Base-by-base conservation (phyloP, 1,140 invertebrate genomes). In the Microplitis mediator region DNA sequence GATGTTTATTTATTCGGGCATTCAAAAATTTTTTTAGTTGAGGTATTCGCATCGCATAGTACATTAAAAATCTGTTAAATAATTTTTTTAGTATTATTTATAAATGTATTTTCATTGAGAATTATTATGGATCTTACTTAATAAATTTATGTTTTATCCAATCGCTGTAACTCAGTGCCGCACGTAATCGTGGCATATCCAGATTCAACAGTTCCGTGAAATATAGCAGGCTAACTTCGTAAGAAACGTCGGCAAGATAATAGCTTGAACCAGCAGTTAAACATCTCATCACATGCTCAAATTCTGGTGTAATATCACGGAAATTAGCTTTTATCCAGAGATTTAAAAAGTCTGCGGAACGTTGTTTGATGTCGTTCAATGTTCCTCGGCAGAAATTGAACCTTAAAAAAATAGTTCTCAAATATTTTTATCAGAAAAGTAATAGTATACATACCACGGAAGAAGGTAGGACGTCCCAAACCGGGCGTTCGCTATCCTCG, bases 361-460 rank as follows among this genome's bases (percentile, higher is more conserved):
- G 77, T 51, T 79, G 60, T 60, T 77, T 75, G 1, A 88, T 80
- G 34, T 88, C 85, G 16, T 83, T 76, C 35, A 89, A 75, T 34
- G 75, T 83, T 0, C 88, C 89, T 0, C 80, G 78, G 75, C 90
- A 91, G 34, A 91, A 86, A 75, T 92, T 92, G 73, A 86, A 90
- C 5, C 87, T 83, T 23, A 23, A 23, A 23, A 23, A 23, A 23
- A 23, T 23, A 23, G 23, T 23, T 23, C 23, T 23, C 2, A 23
- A 23, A 0, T 23, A 23, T 23, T 23, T 23, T 23, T 23, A 23
- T 23, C 2, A 23, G 23, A 1, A 1, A 23, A 23, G 23, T 23
- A 23, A 23, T 23, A 23, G 23, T 23, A 23, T 23, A 23, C 23
- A 23, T 2, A 23, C 23, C 23, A 23, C 23, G 23, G 23, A 23